Base-by-base conservation (phyloP, 2,888 invertebrate genomes). In the Choristoneura rosaceana region DNA sequence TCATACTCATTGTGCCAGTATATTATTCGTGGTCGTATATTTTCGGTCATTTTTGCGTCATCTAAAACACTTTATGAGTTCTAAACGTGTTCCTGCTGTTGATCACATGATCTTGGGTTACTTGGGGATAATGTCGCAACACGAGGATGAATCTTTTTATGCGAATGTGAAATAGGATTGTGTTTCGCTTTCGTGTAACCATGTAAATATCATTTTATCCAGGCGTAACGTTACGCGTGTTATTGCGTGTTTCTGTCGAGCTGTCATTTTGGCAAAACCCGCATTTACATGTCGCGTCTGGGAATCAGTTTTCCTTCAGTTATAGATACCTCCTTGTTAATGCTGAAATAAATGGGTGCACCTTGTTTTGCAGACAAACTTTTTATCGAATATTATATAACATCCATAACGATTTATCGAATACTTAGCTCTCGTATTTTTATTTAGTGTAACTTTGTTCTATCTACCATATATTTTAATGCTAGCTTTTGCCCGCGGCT, bases 261-360 rank as follows among this genome's bases (percentile, higher is more conserved):
- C 80, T 82, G 84, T 85, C 84, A 82, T 80, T 80, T 76, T 77
- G 79, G 82, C 85, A 87, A 81, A 82, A 83, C 85, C 85, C 83
- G 81, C 79, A 79, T 78, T 71, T 71, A 58, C 71, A 71, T 71
- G 71, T 58, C 62, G 38, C 43, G 61, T n/a, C 58, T 58, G 9
- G 12, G 15, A 73, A 50, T 64, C 41, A 73, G 15, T 41, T 69
- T 50, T 52, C n/a, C 59, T 50, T 43, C 14, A 45, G 45, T 50
- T 17, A 61, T 15, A 33, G 7, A 33, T 67, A 38, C 47, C n/a
- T 17, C 41, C 12, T 15, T 17, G 10, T 64, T 64, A 25, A 10
- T 12, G 25, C 55, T 12, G 55, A 25, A 25, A 55, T 55, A 9
- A 55, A 52, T 9, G 8, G 25, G 25, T 25, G 12, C 14, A 47